Conservation (phyloP, 2,113 vertebrate species). For the Alligator mississippiensis region DNA sequence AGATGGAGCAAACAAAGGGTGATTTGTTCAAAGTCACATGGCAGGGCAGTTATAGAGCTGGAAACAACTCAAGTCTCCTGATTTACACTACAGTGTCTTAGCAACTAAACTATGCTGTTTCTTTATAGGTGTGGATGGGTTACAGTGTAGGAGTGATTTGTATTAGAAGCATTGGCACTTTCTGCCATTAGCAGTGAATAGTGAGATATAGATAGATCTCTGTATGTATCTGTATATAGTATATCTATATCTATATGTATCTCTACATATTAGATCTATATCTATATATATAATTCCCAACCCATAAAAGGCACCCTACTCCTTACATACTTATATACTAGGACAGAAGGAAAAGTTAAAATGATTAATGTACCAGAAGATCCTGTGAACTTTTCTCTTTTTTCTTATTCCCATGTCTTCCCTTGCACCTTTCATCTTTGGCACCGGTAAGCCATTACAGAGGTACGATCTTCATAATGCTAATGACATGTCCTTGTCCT, state of each 20-base stretch:
- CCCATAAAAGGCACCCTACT: background rate
- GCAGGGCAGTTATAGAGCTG: fast-evolving
- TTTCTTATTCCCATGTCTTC: background rate
- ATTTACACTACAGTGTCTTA: background rate
- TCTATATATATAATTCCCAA: background rate
- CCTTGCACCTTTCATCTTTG: background rate
- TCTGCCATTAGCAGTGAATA: background rate
- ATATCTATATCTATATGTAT: too few species aligned
- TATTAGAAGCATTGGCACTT: fast-evolving
- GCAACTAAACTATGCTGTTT: background rate
- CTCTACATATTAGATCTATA: too few species aligned
- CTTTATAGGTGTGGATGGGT: fast-evolving
- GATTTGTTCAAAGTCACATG: background rate
- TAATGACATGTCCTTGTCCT: fast-evolving
- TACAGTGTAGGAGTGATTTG: background rate
- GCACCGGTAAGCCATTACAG: background rate
- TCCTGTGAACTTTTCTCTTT: background rate
- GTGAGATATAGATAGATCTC: background rate
- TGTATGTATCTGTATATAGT: too few species aligned
- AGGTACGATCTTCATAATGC: background rate
- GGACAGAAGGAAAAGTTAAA: background rate
- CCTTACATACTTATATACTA: background rate
- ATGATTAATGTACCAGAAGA: background rate
- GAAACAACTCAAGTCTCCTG: fast-evolving
- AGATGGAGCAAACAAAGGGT: background rate